Evolutionary conservation across 92 coral and sea anemone species (phyloP), one percentile per base, ranked within the genome.

Genomic region (Palythoa caribaeorum): DNA sequence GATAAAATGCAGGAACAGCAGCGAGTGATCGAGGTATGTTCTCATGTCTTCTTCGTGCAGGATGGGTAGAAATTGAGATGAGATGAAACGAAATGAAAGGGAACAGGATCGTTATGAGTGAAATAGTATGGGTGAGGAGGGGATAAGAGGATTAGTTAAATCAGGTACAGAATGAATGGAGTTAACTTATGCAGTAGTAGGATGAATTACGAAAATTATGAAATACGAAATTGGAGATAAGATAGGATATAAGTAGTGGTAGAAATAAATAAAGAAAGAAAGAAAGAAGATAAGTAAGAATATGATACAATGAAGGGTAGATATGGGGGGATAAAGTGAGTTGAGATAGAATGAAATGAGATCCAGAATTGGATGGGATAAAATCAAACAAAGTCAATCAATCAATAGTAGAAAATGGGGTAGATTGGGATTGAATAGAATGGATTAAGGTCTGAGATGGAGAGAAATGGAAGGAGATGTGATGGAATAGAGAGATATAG

Each of bases 1-100:
- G 88, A 93, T 9, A 92, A 91, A 79, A 90, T 92, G 38, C 90
- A 92, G 77, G 90, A 95, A 57, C 99, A 97, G 75, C 98, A 97
- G 48, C 86, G 80, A 17, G 92, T 96, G 51, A 91, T 97, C 36
- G 89, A 95, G 98, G 99, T 97, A 73, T 15, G 71, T 69, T 35
- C 38, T 28, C 47, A 8, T 70, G 14, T 28, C 40, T 12, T 66
- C 16, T 38, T 15, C 7, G 15, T 9, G 20, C 19, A 52, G 19
- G 19, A 28, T 57, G 13, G 28, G 4, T 79, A 57, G 21, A 5
- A 19, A n/a, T 57, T 13, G 5, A 6, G 51, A 36, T 0, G 1
- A 13, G 0, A 6, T n/a, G 1, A 16, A 35, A 11, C 20, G 37
- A 35, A 68, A 14, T 68, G 65, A 59, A 59, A 59, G 13, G 50